Base-by-base conservation (phyloP, 2,113 vertebrate genomes). In the Caranx melampygus region DNA sequence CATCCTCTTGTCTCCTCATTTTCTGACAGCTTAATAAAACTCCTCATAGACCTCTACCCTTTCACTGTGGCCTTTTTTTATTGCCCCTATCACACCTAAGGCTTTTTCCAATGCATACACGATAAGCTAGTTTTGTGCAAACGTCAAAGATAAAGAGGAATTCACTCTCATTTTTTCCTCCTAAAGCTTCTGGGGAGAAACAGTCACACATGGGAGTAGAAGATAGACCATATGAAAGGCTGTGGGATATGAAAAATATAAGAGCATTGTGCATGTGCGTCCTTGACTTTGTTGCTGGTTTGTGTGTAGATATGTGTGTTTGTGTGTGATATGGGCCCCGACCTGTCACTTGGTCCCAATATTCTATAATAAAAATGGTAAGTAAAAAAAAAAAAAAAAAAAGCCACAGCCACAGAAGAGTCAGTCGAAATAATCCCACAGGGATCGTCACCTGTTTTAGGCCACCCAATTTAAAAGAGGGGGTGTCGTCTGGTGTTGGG, bases 11-110 rank as follows among this genome's bases (percentile, higher is more conserved):
- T 88, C 78, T 67, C 69, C 83, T 86, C 76, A 75, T 73, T 75
- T 67, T 86, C 84, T 83, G 90, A 89, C 90, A 91, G 78, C 83
- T 91, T 88, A 82, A 90, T 91, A 92, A 89, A 91, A 84, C 77
- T 81, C 40, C 66, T 83, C 35, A 52, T 65, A 63, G 72, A 89
- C 79, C 74, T 79, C 58, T 42, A 61, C 59, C 73, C 37, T 75
- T 63, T 59, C 52, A 51, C 76, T 57, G 59, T 72, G 78, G 79
- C 62, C 77, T 75, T 69, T 77, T 63, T 83, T 79, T 86, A 81
- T 83, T 85, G 82, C 55, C 55, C 70, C 76, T 63, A 72, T 91
- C 88, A 87, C 81, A 85, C 72, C 88, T 55, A 8, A 44, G 63
- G 80, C 86, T 82, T 65, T 83, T 75, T 63, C 62, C 73, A 88